These are phyloP conservation scores for Sycophaga agraensis DNA, from an alignment of 1,140 invertebrate genomes.

Conservation along the genomic window DNA sequence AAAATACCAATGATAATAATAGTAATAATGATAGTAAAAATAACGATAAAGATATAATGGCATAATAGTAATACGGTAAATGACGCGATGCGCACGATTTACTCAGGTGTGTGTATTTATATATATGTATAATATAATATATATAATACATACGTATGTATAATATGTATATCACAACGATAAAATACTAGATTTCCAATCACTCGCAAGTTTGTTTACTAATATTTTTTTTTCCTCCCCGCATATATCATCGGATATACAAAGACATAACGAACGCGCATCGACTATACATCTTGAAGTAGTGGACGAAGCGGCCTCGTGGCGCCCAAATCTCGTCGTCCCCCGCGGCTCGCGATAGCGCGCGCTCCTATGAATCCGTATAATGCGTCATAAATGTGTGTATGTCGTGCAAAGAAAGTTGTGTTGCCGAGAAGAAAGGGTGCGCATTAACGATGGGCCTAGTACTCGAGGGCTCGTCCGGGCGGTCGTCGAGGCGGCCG, in stretches of 20 bases:
- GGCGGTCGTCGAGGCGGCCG: too few relatives aligned
- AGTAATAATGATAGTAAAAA: slow-evolving; percentile 22
- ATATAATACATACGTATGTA: too few relatives aligned
- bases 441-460: too few relatives aligned
- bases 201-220: background rate
- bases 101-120: slow-evolving; percentile 30
- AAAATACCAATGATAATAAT: background rate
- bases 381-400: too few relatives aligned
- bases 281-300: background rate
- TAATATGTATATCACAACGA: slow-evolving; percentile 52
- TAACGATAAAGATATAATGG: background rate
- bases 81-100: slow-evolving; percentile 27
- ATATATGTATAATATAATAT: too few relatives aligned
- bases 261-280: background rate
- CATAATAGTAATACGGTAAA: slow-evolving; percentile 35
- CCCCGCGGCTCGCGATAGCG: too few relatives aligned
- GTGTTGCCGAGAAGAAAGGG: too few relatives aligned
- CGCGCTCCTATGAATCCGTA: too few relatives aligned
- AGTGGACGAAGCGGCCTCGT: background rate
- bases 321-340: too few relatives aligned
- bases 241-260: background rate
- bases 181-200: slow-evolving; percentile 45
- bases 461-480: too few relatives aligned
- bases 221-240: too few relatives aligned
- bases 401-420: too few relatives aligned